These are phyloP conservation scores for Monoplex corrugatus DNA, from an alignment of 2,888 invertebrate genomes.

Conservation along the genomic window DNA sequence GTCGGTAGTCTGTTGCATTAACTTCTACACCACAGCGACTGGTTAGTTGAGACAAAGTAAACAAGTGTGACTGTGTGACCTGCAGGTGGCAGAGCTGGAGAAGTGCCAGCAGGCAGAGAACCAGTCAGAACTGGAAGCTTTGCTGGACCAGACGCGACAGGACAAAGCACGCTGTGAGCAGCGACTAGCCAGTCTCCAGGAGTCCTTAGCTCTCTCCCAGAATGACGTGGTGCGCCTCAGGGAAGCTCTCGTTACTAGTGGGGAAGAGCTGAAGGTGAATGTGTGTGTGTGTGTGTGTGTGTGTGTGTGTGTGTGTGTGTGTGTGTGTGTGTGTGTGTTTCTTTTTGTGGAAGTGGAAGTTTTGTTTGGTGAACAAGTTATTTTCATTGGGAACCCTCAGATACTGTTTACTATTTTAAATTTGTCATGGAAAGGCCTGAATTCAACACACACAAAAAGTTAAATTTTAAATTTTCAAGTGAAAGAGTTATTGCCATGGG, in stretches of 20 bases:
- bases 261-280: constrained; percentile 84
- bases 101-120: constrained; percentile 85
- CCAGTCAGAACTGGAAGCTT: constrained; percentile 88
- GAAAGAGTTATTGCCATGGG: too few relatives aligned
- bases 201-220: constrained; percentile 86
- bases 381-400: too few relatives aligned
- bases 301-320: neutral
- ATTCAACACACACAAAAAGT: too few relatives aligned
- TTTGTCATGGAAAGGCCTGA: too few relatives aligned
- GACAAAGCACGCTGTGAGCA: constrained; percentile 88
- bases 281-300: neutral
- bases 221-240: constrained; percentile 87
- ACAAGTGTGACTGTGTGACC: too few relatives aligned
- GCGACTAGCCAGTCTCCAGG: constrained; percentile 77
- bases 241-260: constrained; percentile 87
- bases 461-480: too few relatives aligned
- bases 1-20: too few relatives aligned
- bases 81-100: constrained; percentile 84
- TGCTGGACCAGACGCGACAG: constrained; percentile 84
- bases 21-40: too few relatives aligned
- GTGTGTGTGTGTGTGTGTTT: neutral
- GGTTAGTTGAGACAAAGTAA: constrained; percentile 53
- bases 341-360: too few relatives aligned
- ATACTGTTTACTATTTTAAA: too few relatives aligned
- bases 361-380: too few relatives aligned